A percentile compares a stretch with the other conserved stretches of the same genome.
These are phyloP conservation scores for Halichoeres trimaculatus DNA, from an alignment of 2,113 vertebrate species.

Conservation along the genomic window DNA sequence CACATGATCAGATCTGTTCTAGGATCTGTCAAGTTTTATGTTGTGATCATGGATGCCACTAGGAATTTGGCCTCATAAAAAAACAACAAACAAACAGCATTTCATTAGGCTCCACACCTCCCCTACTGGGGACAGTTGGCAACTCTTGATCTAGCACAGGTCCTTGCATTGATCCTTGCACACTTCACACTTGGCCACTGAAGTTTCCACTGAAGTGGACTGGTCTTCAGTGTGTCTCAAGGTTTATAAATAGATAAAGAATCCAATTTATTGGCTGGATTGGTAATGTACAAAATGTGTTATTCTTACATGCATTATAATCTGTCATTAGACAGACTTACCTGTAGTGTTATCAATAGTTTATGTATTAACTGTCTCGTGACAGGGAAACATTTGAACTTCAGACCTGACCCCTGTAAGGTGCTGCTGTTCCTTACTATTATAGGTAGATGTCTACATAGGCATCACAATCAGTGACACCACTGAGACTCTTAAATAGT, in stretches of 20 bases:
- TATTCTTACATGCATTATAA: not conserved
- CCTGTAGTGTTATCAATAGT: not conserved
- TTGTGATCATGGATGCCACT: too few relatives aligned
- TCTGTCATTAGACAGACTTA: not conserved
- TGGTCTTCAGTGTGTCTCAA: not conserved
- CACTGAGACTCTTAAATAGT: constrained; percentile 5
- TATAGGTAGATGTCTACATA: constrained; percentile 6
- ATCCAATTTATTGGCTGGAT: not conserved
- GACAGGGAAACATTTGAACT: constrained; percentile 33
- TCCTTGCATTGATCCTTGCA: too few relatives aligned
- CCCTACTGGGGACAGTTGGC: not conserved
- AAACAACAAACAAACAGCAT: too few relatives aligned
- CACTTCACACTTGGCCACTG: too few relatives aligned
- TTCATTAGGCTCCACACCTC: too few relatives aligned
- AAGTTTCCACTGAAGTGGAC: too few relatives aligned
- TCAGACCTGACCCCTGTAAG: constrained; percentile 18
- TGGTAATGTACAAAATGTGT: not conserved
- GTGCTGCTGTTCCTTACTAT: constrained; percentile 6
- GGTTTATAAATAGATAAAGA: not conserved
- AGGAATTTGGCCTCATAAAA: too few relatives aligned
- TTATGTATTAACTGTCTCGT: constrained; percentile 19
- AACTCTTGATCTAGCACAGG: too few relatives aligned
- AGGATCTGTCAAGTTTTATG: too few relatives aligned
- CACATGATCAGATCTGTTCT: too few relatives aligned
- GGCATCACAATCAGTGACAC: not conserved